These are phyloP conservation scores for Amphimallon solstitiale DNA, from an alignment of 2,888 invertebrate species.

Conservation along the genomic window DNA sequence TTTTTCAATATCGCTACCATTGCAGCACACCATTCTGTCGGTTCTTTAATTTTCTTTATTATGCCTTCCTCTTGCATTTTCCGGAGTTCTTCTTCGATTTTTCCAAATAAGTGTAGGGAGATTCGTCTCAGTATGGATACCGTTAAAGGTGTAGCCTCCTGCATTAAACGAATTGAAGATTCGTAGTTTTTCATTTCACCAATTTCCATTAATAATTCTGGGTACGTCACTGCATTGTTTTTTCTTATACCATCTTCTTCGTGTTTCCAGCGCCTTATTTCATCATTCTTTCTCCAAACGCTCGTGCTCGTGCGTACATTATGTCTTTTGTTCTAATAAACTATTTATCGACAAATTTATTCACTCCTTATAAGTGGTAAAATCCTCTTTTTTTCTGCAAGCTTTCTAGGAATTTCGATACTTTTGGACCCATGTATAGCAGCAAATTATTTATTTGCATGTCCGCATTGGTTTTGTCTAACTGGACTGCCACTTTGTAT, in stretches of 20 bases:
- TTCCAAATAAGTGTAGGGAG: slow-evolving; percentile 51
- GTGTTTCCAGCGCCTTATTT: slow-evolving; percentile 29
- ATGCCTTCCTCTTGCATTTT: slow-evolving; percentile 48
- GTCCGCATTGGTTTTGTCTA: slow-evolving; percentile 33
- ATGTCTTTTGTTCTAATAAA: slow-evolving; percentile 34
- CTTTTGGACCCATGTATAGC: slow-evolving; percentile 39
- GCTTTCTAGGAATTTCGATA: slow-evolving; percentile 33
- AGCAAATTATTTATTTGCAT: slow-evolving; percentile 39
- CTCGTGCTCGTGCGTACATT: slow-evolving; percentile 37
- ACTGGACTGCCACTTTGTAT: slow-evolving; percentile 38
- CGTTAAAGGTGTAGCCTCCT: slow-evolving; percentile 49
- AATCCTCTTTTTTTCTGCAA: slow-evolving; percentile 29
- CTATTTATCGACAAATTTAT: slow-evolving; percentile 34
- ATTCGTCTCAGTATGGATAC: slow-evolving; percentile 51
- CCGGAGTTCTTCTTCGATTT: slow-evolving; percentile 52
- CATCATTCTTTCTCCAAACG: no score
- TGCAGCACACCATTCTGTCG: slow-evolving; percentile 55
- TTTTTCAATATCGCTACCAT: slow-evolving; percentile 52
- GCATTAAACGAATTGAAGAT: slow-evolving; percentile 46
- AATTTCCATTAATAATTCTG: no score
- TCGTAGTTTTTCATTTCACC: neutral
- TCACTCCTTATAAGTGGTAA: slow-evolving; percentile 36
- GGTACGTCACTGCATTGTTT: no score
- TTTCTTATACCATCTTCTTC: slow-evolving; percentile 32
- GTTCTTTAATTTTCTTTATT: slow-evolving; percentile 50